A percentile compares a stretch with the other conserved stretches of the same genome.
Conservation (phyloP, 2,797 vertebrate genomes). For the Lerista edwardsae region DNA sequence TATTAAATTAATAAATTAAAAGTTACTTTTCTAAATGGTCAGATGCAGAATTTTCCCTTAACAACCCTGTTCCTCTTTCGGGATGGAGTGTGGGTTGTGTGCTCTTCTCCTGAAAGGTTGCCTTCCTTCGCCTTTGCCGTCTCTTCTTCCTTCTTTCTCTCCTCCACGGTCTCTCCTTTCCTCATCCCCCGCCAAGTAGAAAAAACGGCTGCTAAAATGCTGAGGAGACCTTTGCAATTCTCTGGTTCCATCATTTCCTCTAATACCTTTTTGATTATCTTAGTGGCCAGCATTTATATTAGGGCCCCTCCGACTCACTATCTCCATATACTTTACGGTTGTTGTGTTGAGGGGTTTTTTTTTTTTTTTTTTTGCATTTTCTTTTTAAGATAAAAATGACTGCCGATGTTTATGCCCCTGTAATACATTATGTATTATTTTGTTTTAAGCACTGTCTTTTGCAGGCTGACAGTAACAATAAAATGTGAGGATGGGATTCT, state of each 20-base stretch:
- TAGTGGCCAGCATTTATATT: conserved; percentile 69
- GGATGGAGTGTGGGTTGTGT: conserved; percentile 15
- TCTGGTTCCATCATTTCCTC: conserved; percentile 64
- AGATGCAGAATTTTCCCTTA: conserved; percentile 28
- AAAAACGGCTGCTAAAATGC: conserved; percentile 57
- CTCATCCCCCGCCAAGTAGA: conserved; percentile 35
- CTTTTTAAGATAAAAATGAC: conserved; percentile 94
- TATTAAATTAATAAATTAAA: neutral
- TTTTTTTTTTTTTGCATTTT: conserved; percentile 85
- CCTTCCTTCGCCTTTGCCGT: neutral
- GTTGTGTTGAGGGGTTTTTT: conserved; percentile 24
- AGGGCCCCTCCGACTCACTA: conserved; percentile 64
- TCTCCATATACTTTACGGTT: conserved; percentile 52
- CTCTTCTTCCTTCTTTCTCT: neutral
- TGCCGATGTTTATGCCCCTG: conserved; percentile 91
- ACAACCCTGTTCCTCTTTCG: conserved; percentile 1
- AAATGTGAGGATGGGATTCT: conserved; percentile 99
- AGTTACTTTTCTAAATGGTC: neutral
- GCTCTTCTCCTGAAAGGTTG: conserved; percentile 15
- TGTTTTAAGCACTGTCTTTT: conserved; percentile 98
- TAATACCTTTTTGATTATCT: conserved; percentile 76
- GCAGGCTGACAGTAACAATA: conserved; percentile 99
- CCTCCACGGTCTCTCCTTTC: neutral
- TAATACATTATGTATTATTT: conserved; percentile 99
- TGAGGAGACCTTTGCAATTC: conserved; percentile 64